Evolutionary conservation across 1,140 invertebrate species (phyloP).

Genomic region (Ganaspis sp.): DNA sequence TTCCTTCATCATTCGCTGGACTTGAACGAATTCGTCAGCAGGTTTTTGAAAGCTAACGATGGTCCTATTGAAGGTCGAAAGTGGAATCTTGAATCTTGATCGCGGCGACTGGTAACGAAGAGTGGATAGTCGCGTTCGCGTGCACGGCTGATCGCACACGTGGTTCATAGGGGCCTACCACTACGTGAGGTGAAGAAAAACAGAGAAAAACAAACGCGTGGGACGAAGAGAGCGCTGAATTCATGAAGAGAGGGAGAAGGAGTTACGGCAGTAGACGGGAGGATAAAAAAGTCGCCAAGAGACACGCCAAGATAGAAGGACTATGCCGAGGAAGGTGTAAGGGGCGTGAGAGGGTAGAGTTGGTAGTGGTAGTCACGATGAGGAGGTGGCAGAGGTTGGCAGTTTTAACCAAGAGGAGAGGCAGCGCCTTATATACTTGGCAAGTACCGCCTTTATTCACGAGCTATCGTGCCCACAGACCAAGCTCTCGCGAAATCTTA

Average conservation of each 20-base stretch:
- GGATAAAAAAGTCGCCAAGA: conserved; percentile 35
- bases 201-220: conserved; percentile 24
- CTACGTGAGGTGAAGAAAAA: background rate
- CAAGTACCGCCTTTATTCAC: conserved; percentile 24
- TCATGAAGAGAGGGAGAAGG: conserved; percentile 4
- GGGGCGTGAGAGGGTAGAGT: background rate
- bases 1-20: background rate
- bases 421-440: conserved; percentile 42
- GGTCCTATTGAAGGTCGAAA: background rate
- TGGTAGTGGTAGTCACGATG: conserved; percentile 22
- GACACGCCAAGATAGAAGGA: conserved; percentile 26
- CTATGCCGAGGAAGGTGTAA: background rate
- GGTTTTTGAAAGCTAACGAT: conserved; percentile 1
- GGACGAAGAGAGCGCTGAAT: conserved; percentile 37
- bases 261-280: conserved; percentile 9
- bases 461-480: conserved; percentile 1
- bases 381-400: conserved; percentile 15
- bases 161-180: background rate
- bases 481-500: background rate
- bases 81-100: conserved; percentile 17
- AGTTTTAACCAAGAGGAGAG: conserved; percentile 26
- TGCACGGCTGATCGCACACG: conserved; percentile 28
- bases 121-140: conserved; percentile 15
- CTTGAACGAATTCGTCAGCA: background rate
- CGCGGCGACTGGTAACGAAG: background rate